A percentile compares a stretch with the other conserved stretches of the same genome.
Conservation (phyloP, 2,113 vertebrate species). For the Chamaea fasciata region DNA sequence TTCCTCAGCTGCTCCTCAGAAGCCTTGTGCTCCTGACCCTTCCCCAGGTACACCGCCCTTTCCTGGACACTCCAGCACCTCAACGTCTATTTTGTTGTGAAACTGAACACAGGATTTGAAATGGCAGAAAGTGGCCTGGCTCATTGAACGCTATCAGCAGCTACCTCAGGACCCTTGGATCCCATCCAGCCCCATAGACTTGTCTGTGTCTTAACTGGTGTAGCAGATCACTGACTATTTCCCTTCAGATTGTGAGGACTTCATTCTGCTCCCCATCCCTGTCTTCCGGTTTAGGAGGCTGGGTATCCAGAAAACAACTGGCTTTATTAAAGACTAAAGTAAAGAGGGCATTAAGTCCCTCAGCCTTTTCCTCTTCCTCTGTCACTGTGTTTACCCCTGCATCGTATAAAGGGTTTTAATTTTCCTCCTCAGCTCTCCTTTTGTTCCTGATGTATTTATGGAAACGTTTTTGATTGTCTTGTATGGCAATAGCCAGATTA, state of each 20-base stretch:
- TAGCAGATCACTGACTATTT: neutral
- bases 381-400: neutral
- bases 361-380: neutral
- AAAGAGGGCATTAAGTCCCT: neutral
- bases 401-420: neutral
- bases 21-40: neutral
- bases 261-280: neutral
- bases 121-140: too few species aligned
- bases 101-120: rapidly evolving
- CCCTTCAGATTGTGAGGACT: neutral
- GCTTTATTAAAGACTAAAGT: neutral
- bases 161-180: neutral
- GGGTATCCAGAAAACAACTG: neutral
- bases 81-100: neutral
- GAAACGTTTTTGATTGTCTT: neutral
- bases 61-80: neutral
- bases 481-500: neutral
- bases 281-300: neutral
- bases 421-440: neutral
- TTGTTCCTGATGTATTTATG: neutral
- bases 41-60: neutral
- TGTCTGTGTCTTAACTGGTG: neutral
- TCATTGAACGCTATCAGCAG: neutral
- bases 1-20: neutral
- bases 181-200: neutral